Percentiles rank a stretch among this genome's conserved stretches.
Evolutionary conservation across 2,888 invertebrate species (phyloP).

Genomic region (Lasioglossum villosulum): DNA sequence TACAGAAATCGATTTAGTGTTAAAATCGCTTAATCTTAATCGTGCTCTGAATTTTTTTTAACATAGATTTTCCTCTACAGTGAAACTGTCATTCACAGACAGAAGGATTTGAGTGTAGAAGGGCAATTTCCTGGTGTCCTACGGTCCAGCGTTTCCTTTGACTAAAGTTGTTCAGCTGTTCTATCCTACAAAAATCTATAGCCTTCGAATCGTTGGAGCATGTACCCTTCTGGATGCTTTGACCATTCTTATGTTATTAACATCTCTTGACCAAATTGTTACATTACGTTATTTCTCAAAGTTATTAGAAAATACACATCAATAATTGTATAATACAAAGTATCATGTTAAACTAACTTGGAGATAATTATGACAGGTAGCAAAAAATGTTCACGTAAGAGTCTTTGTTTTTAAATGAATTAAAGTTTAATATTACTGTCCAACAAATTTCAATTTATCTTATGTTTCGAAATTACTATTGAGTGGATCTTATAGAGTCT

Average conservation of each 20-base stretch:
- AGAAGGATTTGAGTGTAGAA: slow-evolving; percentile 48
- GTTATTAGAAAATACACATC: neutral
- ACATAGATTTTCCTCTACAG: neutral
- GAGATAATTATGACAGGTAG: neutral
- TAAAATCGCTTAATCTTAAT: neutral
- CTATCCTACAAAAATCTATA: slow-evolving; percentile 22
- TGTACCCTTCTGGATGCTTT: slow-evolving; percentile 21
- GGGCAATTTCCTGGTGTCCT: slow-evolving; percentile 75
- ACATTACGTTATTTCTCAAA: neutral
- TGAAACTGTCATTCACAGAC: slow-evolving; percentile 56
- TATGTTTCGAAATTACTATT: too few species aligned
- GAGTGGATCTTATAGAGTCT: too few species aligned
- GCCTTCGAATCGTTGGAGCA: slow-evolving; percentile 22
- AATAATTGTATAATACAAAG: neutral
- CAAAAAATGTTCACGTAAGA: neutral
- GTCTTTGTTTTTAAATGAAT: neutral
- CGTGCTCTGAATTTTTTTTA: neutral
- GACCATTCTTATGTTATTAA: slow-evolving; percentile 33
- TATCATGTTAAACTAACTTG: too few species aligned
- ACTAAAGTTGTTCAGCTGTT: slow-evolving; percentile 47
- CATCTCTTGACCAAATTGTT: slow-evolving; percentile 6
- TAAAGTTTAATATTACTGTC: too few species aligned
- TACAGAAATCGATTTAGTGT: neutral
- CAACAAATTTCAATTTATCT: too few species aligned
- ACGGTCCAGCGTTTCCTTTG: slow-evolving; percentile 65